A percentile compares a stretch with the other conserved stretches of the same genome.
These are phyloP conservation scores for Moxostoma hubbsi DNA, from an alignment of 2,797 vertebrate species.

Conservation along the genomic window DNA sequence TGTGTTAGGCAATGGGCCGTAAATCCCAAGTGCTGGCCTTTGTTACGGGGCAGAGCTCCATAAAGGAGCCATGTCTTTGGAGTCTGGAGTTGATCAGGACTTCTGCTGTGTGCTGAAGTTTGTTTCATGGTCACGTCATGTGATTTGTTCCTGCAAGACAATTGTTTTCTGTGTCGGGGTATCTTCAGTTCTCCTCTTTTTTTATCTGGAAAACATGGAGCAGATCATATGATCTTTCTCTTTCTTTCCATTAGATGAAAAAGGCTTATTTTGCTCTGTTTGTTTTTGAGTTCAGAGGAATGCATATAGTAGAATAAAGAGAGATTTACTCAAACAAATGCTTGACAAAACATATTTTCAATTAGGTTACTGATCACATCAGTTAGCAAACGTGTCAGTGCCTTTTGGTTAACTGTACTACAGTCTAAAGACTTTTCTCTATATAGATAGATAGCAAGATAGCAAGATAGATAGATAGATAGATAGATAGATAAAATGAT, in stretches of 20 bases:
- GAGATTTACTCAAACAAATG: neutral
- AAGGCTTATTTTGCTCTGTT: neutral
- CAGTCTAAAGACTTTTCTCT: no score
- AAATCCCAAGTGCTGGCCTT: constrained; percentile 57
- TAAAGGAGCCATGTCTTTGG: constrained; percentile 52
- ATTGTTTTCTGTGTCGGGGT: constrained; percentile 18
- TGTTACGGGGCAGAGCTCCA: constrained; percentile 63
- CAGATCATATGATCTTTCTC: constrained; percentile 28
- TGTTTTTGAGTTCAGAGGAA: neutral
- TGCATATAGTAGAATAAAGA: neutral
- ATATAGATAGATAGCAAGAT: no score
- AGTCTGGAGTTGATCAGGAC: constrained; percentile 68
- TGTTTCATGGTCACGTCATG: constrained; percentile 31
- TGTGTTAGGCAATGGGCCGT: constrained; percentile 66
- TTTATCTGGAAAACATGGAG: constrained; percentile 3
- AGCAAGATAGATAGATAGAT: no score
- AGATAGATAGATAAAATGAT: no score
- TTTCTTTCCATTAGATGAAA: constrained; percentile 20
- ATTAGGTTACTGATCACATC: neutral
- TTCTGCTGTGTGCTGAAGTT: constrained; percentile 9
- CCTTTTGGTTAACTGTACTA: neutral
- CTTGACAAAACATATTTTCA: neutral
- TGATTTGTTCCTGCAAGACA: constrained; percentile 37
- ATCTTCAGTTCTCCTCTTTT: neutral
- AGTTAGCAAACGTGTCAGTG: neutral